phyloP scores from a whole-genome alignment of 2,888 invertebrate species.

The Ceraclea dissimilis region DNA sequence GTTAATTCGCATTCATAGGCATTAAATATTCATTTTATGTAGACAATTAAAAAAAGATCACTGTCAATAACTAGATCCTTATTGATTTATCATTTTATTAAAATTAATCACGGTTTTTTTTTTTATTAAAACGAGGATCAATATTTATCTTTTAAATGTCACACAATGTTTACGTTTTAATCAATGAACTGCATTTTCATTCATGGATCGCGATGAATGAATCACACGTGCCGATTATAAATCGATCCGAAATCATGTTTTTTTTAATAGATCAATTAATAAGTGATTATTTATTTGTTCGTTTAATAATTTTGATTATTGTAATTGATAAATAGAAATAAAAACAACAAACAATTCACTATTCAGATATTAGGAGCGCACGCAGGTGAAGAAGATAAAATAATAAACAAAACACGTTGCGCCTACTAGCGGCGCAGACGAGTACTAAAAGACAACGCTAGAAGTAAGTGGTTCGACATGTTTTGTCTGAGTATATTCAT shows the following conservation, averaged over 20 bases:
- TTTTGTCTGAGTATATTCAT: conserved; percentile 16
- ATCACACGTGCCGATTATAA: not conserved
- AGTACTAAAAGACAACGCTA: conserved; percentile 21
- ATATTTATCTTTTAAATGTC: no score
- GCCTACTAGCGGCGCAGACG: conserved; percentile 24
- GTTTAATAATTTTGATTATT: not conserved
- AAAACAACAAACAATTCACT: not conserved
- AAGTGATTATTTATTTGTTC: no score
- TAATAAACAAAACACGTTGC: conserved; percentile 25
- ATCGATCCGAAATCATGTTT: no score
- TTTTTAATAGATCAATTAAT: no score
- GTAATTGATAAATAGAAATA: not conserved
- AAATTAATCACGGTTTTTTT: no score
- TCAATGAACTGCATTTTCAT: conserved; percentile 5
- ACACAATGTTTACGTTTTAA: not conserved
- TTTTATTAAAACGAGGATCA: no score
- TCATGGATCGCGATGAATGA: conserved; percentile 1
- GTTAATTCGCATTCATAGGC: no score
- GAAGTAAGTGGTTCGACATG: conserved; percentile 16
- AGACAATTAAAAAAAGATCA: no score
- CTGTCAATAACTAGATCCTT: no score
- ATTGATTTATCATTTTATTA: no score
- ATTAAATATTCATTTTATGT: no score
- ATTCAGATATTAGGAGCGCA: conserved; percentile 11
- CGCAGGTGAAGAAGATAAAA: conserved; percentile 15